These are phyloP conservation scores for Picus viridis DNA, from an alignment of 2,797 vertebrate genomes.

Conservation along the genomic window DNA sequence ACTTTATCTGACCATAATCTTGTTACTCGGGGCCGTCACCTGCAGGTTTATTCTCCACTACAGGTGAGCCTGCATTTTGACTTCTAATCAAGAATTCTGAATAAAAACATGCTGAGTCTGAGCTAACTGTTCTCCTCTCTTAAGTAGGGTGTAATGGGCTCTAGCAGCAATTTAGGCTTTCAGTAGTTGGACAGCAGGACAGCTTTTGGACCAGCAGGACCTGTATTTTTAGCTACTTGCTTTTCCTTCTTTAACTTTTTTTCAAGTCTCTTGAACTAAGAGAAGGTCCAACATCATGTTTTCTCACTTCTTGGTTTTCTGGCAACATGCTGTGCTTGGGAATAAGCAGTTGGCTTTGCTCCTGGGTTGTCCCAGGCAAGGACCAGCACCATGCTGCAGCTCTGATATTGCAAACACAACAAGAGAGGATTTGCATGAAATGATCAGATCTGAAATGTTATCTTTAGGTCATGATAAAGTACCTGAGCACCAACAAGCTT, in stretches of 20 bases:
- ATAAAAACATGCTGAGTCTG: not conserved
- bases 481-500: not conserved
- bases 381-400: fast-evolving
- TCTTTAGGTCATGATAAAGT: not conserved
- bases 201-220: not conserved
- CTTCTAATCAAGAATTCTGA: not conserved
- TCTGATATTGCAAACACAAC: not conserved
- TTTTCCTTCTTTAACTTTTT: not conserved
- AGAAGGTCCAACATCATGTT: not conserved
- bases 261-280: not conserved
- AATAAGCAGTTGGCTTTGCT: not conserved
- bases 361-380: not conserved
- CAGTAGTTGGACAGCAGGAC: not conserved
- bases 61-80: slow-evolving; percentile 82
- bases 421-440: not conserved
- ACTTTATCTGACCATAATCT: slow-evolving; percentile 96
- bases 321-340: not conserved
- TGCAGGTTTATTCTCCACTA: slow-evolving; percentile 94
- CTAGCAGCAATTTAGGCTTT: not conserved
- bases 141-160: not conserved
- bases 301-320: not conserved
- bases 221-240: not conserved
- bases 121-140: not conserved
- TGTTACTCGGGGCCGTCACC: slow-evolving; percentile 92
- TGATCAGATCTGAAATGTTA: not conserved